Evolutionary conservation across 2,888 invertebrate species (phyloP), one percentile per base, ranked within the genome.

Genomic region (Mechanitis mazaeus): DNA sequence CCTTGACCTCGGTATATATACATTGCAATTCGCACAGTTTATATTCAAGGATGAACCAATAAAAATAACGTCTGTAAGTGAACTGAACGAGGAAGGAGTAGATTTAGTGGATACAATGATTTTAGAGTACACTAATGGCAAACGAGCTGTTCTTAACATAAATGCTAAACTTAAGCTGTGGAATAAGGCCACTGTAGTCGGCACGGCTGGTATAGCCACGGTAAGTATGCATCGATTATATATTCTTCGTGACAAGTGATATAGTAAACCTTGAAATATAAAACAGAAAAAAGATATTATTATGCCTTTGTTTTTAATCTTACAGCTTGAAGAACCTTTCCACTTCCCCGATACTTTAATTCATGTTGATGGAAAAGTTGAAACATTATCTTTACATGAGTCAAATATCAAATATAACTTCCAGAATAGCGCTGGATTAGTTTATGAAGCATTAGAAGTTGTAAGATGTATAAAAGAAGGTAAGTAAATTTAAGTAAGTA

Each of bases 1-100:
- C 54, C 84, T 96, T 20, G 96, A 96, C 75, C 78, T 96, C 54
- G 97, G 97, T 0, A 88, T 96, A 11, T 97, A 97, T 76, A 81
- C 91, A 0, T 85, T 96, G 11, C 95, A 97, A 74, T 91, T 95
- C 45, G 92, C 94, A 0, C 93, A 93, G 72, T 93, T 92, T 75
- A 88, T 94, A 3, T 96, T 94, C 80, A 91, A 91, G 71, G 92
- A 93, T 1, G 92, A 94, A 64, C 97, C 97, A 0, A 80, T 82
- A 35, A 92, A 92, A 66, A 91, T 97, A 46, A 91, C 91, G 33
- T 94, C 94, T 0, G 81, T 87, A 2, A 97, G 96, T 1, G 91
- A 92, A 59, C 74, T 96, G 54, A 96, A 95, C 74, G 79, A 90
- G 0, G 91, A 93, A 0, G 95, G 94, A 1, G 93, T 95, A 1